Evolutionary conservation across 2,113 vertebrate genomes (phyloP).

Genomic region (Campylomormyrus tamandua): DNA sequence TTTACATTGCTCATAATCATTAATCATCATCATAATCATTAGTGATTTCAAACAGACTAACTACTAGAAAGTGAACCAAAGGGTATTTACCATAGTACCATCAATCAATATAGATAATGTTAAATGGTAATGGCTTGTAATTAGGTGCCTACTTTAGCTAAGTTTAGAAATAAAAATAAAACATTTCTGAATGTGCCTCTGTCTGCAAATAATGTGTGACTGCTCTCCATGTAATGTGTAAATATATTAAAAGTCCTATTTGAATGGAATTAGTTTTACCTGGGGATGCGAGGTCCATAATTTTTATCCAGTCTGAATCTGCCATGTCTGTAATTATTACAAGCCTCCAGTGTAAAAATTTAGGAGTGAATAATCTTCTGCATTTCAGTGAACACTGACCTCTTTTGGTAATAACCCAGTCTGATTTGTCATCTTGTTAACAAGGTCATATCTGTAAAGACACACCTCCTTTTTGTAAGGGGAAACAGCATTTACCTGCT

Average conservation of each 20-base stretch:
- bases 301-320: neutral
- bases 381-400: neutral
- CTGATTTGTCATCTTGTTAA: neutral
- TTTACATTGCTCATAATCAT: neutral
- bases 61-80: neutral
- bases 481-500: neutral
- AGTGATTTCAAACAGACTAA: neutral
- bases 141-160: neutral
- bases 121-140: neutral
- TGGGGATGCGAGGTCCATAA: neutral
- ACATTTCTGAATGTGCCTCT: neutral
- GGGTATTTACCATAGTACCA: neutral
- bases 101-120: neutral
- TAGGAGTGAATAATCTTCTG: neutral
- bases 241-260: neutral
- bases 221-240: neutral
- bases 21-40: neutral
- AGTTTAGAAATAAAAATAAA: neutral
- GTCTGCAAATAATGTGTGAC: neutral
- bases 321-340: neutral
- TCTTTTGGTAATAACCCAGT: neutral
- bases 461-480: neutral
- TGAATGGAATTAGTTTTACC: neutral
- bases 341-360: neutral
- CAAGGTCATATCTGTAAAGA: neutral